These are phyloP conservation scores for Meta bourneti DNA, from an alignment of 2,888 invertebrate genomes.

Conservation along the genomic window DNA sequence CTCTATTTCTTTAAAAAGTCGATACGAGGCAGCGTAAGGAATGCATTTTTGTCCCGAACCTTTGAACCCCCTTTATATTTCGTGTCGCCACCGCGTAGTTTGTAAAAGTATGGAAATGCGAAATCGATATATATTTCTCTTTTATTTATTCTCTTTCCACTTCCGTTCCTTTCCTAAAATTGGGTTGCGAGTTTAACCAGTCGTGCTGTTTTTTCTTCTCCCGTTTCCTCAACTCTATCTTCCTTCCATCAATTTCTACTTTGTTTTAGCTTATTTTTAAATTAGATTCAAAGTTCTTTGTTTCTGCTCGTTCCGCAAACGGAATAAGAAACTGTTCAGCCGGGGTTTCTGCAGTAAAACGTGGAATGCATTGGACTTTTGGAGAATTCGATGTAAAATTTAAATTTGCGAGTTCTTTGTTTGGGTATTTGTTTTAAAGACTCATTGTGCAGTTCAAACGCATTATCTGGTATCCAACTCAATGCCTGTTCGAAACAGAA, in stretches of 20 bases:
- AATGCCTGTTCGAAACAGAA: no score
- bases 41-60: conserved; percentile 33
- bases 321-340: conserved; percentile 19
- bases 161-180: conserved; percentile 17
- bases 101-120: conserved; percentile 68
- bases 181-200: conserved; percentile 23
- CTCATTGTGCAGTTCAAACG: no score
- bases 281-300: conserved; percentile 36
- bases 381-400: no score
- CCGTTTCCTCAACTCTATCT: background rate
- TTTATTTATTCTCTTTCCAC: background rate
- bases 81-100: conserved; percentile 14
- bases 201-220: conserved; percentile 11
- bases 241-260: conserved; percentile 47
- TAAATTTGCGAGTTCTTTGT: no score
- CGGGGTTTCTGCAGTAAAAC: background rate
- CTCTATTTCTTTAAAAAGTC: background rate
- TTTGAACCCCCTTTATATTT: conserved; percentile 50
- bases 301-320: conserved; percentile 2
- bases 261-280: conserved; percentile 43
- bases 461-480: no score
- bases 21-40: conserved; percentile 31
- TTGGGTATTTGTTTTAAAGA: no score
- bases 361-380: no score
- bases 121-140: conserved; percentile 55